Evolutionary conservation across 2,888 invertebrate species (phyloP).

Genomic region (Cataglyphis cursor): DNA sequence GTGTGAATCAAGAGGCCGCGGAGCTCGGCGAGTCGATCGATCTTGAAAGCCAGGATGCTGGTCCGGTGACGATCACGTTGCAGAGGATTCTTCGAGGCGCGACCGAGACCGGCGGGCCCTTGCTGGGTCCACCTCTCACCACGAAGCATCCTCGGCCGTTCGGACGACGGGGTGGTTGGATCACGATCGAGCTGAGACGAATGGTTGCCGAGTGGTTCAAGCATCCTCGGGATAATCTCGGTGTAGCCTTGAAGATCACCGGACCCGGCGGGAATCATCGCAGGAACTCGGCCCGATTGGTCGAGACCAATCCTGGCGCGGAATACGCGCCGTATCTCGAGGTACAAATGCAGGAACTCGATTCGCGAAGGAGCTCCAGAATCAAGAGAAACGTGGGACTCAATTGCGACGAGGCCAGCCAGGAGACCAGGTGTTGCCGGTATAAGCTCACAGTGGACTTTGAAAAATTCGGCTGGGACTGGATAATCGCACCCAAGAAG

Average conservation of each 20-base stretch:
- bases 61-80: slow-evolving; percentile 86
- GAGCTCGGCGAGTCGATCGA: slow-evolving; percentile 63
- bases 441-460: slow-evolving; percentile 98
- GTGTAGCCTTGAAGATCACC: slow-evolving; percentile 90
- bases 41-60: slow-evolving; percentile 70
- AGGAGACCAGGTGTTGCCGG: slow-evolving; percentile 96
- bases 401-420: slow-evolving; percentile 93
- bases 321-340: slow-evolving; percentile 89
- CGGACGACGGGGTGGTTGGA: slow-evolving; percentile 90
- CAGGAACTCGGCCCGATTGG: slow-evolving; percentile 87
- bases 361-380: slow-evolving; percentile 89
- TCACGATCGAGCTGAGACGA: slow-evolving; percentile 91
- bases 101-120: slow-evolving; percentile 79
- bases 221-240: slow-evolving; percentile 91
- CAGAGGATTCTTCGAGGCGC: slow-evolving; percentile 88
- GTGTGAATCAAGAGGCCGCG: slow-evolving; percentile 77
- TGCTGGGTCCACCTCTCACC: slow-evolving; percentile 83
- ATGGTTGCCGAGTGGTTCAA: slow-evolving; percentile 93
- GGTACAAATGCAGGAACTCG: slow-evolving; percentile 88
- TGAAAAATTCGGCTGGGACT: slow-evolving; percentile 98
- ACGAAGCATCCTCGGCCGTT: slow-evolving; percentile 83
- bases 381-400: slow-evolving; percentile 93
- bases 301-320: slow-evolving; percentile 90
- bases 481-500: slow-evolving; percentile 97
- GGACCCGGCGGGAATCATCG: slow-evolving; percentile 88